These are phyloP conservation scores for Nematopogon swammerdamellus DNA, from an alignment of 2,888 invertebrate species.

Conservation along the genomic window DNA sequence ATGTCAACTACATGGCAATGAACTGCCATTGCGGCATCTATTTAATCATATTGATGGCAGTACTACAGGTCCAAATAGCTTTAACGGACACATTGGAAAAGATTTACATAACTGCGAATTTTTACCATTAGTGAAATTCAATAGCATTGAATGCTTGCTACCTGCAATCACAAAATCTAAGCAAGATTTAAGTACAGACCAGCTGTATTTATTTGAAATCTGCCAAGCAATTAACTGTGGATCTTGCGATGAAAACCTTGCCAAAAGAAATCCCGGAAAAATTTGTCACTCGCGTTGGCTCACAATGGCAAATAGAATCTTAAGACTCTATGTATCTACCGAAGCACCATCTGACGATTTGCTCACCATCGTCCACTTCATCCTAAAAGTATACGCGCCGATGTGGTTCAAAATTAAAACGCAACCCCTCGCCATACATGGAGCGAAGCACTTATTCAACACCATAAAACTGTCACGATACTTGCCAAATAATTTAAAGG, in stretches of 20 bases:
- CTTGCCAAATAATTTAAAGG: too few species aligned
- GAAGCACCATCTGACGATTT: constrained; percentile 2
- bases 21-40: constrained; percentile 8
- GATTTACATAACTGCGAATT: constrained; percentile 2
- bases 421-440: too few species aligned
- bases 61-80: constrained; percentile 7
- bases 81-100: constrained; percentile 1
- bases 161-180: constrained; percentile 3
- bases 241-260: constrained; percentile 1
- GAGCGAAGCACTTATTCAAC: too few species aligned
- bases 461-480: too few species aligned
- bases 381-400: constrained; percentile 16
- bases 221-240: constrained; percentile 3
- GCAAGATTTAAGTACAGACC: constrained; percentile 5
- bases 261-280: constrained; percentile 1
- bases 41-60: too few species aligned
- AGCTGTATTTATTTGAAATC: constrained; percentile 4
- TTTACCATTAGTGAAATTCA: constrained; percentile 1
- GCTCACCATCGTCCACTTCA: constrained; percentile 9
- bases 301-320: constrained; percentile 5
- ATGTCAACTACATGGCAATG: constrained; percentile 12
- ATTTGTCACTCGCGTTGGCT: constrained; percentile 5
- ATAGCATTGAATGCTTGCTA: constrained; percentile 3
- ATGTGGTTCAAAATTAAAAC: constrained; percentile 15
- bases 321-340: constrained; percentile 2